Evolutionary conservation across 2,888 invertebrate species (phyloP), one percentile per base, ranked within the genome.

Genomic region (Oxyteleia sp.): DNA sequence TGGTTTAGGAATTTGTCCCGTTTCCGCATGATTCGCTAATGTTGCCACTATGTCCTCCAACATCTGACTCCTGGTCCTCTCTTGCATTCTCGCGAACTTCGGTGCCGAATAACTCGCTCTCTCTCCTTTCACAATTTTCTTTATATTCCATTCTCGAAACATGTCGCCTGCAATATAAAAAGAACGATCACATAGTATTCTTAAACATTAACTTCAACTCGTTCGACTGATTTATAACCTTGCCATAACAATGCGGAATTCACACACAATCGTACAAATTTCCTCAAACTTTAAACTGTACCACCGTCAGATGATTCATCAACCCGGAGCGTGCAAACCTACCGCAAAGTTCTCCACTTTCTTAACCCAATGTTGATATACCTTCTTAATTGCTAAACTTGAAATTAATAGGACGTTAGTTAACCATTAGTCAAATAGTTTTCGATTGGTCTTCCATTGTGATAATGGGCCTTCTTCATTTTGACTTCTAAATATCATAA

Each of bases 51-150:
- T 97, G 91, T 98, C 98, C 93, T 98, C 98, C 35, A 98, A 94
- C 98, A 98, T 98, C 93, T 98, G 98, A 83, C 97, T 97, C 35
- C 98, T 95, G 0, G 98, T 98, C 80, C 98, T 94, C 91, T 98
- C 98, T 93, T 98, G 98, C 98, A 98, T 98, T 87, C 98, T 94
- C 0, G 98, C 98, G 91, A 98, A 98, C 93, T 98, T 98, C 0
- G 98, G 98, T 0, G 98, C 98, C 0, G 98, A 98, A 92, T 98
- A 98, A 78, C 98, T 98, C 26, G 98, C 98, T 84, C 98, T 94
- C 93, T 98, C 98, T 0, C 98, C 98, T 89, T 98, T 98, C 2
- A 98, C 98, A 86, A 98, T 97, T 94, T 98, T 98, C 10, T 98
- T 98, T 51, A 98, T 94, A 69, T 98, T 94, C 98, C 98, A 98